Evolutionary conservation across 2,888 invertebrate genomes (phyloP).

Genomic region (Nesidiocoris tenuis): DNA sequence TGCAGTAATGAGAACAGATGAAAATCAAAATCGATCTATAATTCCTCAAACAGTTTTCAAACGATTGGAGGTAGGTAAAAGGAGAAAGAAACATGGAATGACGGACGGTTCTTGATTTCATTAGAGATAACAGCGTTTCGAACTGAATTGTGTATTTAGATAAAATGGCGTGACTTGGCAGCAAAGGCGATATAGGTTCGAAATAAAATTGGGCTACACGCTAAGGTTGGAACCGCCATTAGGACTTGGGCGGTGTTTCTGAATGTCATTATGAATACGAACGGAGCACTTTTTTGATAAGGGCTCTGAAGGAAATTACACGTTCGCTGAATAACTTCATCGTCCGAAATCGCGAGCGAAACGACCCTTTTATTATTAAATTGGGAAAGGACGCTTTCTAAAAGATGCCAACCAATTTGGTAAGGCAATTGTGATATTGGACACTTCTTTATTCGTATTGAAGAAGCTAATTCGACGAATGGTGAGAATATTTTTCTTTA

Average conservation of each 20-base stretch:
- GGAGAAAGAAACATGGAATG: background rate
- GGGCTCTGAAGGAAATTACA: conserved; percentile 17
- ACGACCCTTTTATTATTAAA: too few relatives aligned
- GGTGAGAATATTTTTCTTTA: too few relatives aligned
- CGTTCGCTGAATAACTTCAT: conserved; percentile 30
- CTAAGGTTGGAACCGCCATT: conserved; percentile 26
- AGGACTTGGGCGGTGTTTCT: conserved; percentile 24
- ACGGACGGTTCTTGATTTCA: background rate
- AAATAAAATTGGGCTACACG: conserved; percentile 36
- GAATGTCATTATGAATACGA: conserved; percentile 31
- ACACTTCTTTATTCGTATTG: too few relatives aligned
- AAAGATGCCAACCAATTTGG: too few relatives aligned
- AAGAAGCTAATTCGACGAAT: too few relatives aligned
- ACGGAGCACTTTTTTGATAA: conserved; percentile 7
- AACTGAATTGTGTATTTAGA: conserved; percentile 17
- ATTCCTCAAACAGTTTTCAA: too few relatives aligned
- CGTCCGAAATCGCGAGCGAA: background rate
- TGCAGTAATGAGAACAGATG: too few relatives aligned
- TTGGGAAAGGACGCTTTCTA: too few relatives aligned
- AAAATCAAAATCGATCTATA: too few relatives aligned
- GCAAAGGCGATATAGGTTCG: conserved; percentile 2
- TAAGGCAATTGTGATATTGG: too few relatives aligned
- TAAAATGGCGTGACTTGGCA: conserved; percentile 20
- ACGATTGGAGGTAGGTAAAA: background rate
- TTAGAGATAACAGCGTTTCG: background rate